Percentiles rank a stretch among this genome's conserved stretches.
These are phyloP conservation scores for Thymelicus lineola DNA, from an alignment of 2,888 invertebrate species.

Conservation along the genomic window DNA sequence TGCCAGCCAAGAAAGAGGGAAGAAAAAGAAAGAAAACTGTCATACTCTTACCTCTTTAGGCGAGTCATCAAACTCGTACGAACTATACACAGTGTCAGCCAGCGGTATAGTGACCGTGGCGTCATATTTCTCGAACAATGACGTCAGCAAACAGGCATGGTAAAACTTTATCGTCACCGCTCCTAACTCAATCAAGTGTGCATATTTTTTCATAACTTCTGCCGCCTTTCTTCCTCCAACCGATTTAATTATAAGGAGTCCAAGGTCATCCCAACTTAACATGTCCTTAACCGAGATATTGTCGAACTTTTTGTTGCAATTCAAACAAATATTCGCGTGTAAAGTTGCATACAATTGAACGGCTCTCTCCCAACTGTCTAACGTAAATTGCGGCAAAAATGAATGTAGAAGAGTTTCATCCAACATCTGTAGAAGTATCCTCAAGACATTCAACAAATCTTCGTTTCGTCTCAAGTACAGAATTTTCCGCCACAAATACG, in stretches of 20 bases:
- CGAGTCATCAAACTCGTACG: conserved; percentile 70
- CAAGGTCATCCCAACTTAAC: conserved; percentile 86
- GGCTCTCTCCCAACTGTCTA: conserved; percentile 85
- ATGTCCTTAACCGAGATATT: conserved; percentile 77
- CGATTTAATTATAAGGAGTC: conserved; percentile 85
- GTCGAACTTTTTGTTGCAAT: conserved; percentile 83
- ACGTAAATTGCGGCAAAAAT: conserved; percentile 81
- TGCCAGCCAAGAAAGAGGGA: too few relatives aligned
- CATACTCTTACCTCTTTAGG: conserved; percentile 64
- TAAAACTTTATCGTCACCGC: conserved; percentile 87
- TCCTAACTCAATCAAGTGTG: conserved; percentile 81
- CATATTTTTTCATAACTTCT: conserved; percentile 83
- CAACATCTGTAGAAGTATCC: conserved; percentile 86
- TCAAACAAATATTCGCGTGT: conserved; percentile 85
- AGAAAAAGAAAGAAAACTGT: conserved; percentile 1
- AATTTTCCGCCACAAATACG: conserved; percentile 87
- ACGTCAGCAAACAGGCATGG: conserved; percentile 81
- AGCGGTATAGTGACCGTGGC: conserved; percentile 61
- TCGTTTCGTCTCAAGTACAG: conserved; percentile 78
- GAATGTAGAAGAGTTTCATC: conserved; percentile 84
- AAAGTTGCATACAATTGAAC: conserved; percentile 83
- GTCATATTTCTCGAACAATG: conserved; percentile 75
- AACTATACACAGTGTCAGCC: conserved; percentile 70
- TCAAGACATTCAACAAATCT: conserved; percentile 79
- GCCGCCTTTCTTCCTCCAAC: conserved; percentile 85